Percentiles rank a stretch among this genome's conserved stretches.
These are phyloP conservation scores for Sthenelais limicola DNA, from an alignment of 2,888 invertebrate species.

Conservation along the genomic window DNA sequence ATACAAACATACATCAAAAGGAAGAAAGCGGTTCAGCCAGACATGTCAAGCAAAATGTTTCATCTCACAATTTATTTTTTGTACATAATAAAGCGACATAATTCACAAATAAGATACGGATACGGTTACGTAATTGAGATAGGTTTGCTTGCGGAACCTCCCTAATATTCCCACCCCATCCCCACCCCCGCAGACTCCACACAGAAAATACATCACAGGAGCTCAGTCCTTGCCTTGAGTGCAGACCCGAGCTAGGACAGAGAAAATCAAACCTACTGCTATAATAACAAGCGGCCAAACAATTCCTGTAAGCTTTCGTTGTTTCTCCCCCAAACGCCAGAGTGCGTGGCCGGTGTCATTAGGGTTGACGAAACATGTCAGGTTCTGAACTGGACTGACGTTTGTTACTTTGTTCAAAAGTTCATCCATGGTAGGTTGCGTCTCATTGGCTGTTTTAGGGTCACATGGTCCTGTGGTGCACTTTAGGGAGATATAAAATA, in stretches of 20 bases:
- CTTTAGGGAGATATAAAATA: background rate
- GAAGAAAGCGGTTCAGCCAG: too few relatives aligned
- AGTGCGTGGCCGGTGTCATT: background rate
- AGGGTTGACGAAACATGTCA: slow-evolving; percentile 24
- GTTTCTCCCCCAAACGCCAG: background rate
- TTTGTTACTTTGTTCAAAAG: background rate
- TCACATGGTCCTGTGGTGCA: too few relatives aligned
- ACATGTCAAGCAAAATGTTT: background rate
- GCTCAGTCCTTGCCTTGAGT: slow-evolving; percentile 13
- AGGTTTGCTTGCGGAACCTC: too few relatives aligned
- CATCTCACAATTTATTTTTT: too few relatives aligned
- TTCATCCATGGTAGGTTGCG: too few relatives aligned
- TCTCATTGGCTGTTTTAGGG: too few relatives aligned
- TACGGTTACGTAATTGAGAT: background rate
- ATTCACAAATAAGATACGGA: background rate
- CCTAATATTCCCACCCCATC: too few relatives aligned
- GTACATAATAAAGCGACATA: background rate
- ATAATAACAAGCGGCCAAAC: background rate
- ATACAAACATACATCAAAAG: too few relatives aligned
- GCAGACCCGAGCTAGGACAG: slow-evolving; percentile 2
- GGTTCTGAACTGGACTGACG: background rate
- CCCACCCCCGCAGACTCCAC: background rate
- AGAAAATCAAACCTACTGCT: slow-evolving; percentile 8
- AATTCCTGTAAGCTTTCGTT: background rate
- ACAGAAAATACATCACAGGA: background rate